phyloP scores from a whole-genome alignment of 1,140 invertebrate genomes.

The Micrasema longulum region DNA sequence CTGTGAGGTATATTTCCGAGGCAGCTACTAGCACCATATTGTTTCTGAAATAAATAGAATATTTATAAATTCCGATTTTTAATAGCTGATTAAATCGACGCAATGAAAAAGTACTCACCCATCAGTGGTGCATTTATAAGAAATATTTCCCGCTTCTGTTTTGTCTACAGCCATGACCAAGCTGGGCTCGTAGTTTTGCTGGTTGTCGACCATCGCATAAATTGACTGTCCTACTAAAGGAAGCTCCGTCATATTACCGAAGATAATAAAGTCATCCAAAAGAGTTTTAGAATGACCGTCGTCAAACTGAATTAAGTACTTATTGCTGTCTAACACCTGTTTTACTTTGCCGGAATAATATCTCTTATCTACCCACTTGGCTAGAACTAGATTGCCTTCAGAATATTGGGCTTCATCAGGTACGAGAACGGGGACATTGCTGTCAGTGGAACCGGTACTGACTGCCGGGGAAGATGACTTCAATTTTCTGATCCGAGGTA shows the following conservation, averaged over 20 bases:
- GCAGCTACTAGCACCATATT: constrained; percentile 63
- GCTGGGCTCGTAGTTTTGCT: constrained; percentile 65
- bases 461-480: constrained; percentile 14
- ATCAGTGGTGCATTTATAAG: constrained; percentile 66
- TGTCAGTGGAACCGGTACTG: constrained; percentile 2
- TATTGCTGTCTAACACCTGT: constrained; percentile 67
- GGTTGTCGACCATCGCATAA: constrained; percentile 65
- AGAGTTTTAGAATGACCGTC: constrained; percentile 71
- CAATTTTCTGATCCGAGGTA: constrained; percentile 20
- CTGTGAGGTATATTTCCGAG: constrained; percentile 65
- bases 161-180: constrained; percentile 63
- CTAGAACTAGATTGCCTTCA: constrained; percentile 69
- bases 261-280: constrained; percentile 72
- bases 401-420: constrained; percentile 49
- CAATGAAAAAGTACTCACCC: constrained; percentile 58
- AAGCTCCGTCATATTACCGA: constrained; percentile 65
- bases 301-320: constrained; percentile 72
- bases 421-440: background rate
- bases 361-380: constrained; percentile 74
- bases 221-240: constrained; percentile 65
- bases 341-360: constrained; percentile 72
- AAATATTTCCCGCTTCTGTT: constrained; percentile 61
- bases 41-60: constrained; percentile 56
- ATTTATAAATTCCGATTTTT: too few relatives aligned
- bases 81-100: too few relatives aligned